Base-by-base conservation (phyloP, 2,888 invertebrate species). In the Andricus curvator region DNA sequence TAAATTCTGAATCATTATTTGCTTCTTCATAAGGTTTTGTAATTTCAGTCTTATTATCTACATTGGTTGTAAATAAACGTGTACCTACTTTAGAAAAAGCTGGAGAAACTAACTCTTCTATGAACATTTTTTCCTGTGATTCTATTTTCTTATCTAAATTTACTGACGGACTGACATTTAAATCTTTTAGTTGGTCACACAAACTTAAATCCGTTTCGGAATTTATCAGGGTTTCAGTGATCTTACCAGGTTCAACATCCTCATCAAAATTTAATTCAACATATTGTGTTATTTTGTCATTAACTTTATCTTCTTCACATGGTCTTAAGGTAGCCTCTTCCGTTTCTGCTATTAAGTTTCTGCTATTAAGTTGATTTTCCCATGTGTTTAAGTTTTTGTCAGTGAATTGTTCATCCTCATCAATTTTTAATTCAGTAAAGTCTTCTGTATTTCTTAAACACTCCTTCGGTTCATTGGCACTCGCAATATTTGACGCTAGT, bases 231-330 rank as follows among this genome's bases (percentile, higher is more conserved):
- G n/a, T 6, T 56, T 56, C 56, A 8, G n/a, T 56, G 56, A 2
- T n/a, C 56, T 8, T n/a, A n/a, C n/a, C 56, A 56, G n/a, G 8
- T n/a, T 56, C 56, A n/a, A 56, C 8, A 56, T 56, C n/a, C n/a
- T 56, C n/a, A n/a, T n/a, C 2, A n/a, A 56, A n/a, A 2, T n/a
- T 56, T n/a, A n/a, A 2, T 9, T n/a, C 2, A n/a, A 56, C 20
- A 6, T 9, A 8, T 56, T 56, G n/a, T n/a, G 20, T n/a, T 56
- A 56, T 68, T 25, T 85, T 78, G 70, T 79, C 76, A 62, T 80
- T 78, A 48, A 17, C 51, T 77, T 77, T 77, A 56, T 56, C 33
- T 68, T 78, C 51, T 15, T 65, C 15, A 11, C 6, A 51, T 33
- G 25, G 62, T n/a, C 5, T 56, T 56, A 56, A n/a, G 3, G 8